A percentile compares a stretch with the other conserved stretches of the same genome.
Evolutionary conservation across 2,888 invertebrate species (phyloP).

Genomic region (Icerya purchasi): DNA sequence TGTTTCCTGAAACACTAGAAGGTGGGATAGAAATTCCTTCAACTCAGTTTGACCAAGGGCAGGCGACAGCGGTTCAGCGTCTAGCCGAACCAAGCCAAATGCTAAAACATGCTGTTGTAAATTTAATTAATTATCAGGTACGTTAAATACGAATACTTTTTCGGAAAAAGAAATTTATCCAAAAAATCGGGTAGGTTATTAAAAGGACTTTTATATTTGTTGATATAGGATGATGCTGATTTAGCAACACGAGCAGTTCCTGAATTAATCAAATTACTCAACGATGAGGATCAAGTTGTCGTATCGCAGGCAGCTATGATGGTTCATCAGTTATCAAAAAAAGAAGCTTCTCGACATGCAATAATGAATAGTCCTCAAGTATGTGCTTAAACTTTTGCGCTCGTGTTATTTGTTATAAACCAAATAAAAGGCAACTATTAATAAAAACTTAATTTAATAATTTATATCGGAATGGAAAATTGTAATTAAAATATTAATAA

Average conservation of each 20-base stretch:
- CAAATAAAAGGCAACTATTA: no score
- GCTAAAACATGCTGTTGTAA: conserved; percentile 93
- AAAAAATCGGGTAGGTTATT: no score
- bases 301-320: conserved; percentile 98
- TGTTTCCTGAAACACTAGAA: conserved; percentile 96
- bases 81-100: conserved; percentile 92
- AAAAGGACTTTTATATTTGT: no score
- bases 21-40: conserved; percentile 94
- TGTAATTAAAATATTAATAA: no score
- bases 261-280: conserved; percentile 83
- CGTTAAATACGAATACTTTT: no score
- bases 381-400: no score
- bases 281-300: conserved; percentile 88
- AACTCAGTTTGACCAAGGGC: conserved; percentile 82
- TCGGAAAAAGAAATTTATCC: no score
- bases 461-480: no score
- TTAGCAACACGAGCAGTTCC: conserved; percentile 89
- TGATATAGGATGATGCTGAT: conserved; percentile 79
- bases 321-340: conserved; percentile 96
- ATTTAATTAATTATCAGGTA: conserved; percentile 85
- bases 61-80: conserved; percentile 89
- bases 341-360: conserved; percentile 88
- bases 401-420: no score
- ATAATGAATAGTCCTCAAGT: conserved; percentile 82
- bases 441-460: no score